Evolutionary conservation across 1,140 invertebrate species (phyloP), one percentile per base, ranked within the genome.

Genomic region (Bombus breviceps): DNA sequence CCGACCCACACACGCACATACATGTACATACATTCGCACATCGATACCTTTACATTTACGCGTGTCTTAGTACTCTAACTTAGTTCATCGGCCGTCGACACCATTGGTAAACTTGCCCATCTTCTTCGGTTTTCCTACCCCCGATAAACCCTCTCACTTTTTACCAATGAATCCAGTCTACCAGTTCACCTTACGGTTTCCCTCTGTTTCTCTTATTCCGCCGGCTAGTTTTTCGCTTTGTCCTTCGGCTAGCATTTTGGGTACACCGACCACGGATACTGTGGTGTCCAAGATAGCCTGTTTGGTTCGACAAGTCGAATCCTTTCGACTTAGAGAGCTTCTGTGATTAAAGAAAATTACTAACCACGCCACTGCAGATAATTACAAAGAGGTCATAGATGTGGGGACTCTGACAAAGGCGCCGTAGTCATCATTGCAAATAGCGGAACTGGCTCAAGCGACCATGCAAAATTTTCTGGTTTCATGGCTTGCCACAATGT

Each of bases 331-430:
- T 72, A 89, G 47, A 39, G 80, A 84, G 88, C 90, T 93, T 89
- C 93, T 94, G 93, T 94, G 93, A 94, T 94, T 94, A 93, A 94
- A 93, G 92, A 93, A 94, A 94, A 93, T 94, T 94, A 94, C 91
- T 90, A 83, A 89, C 89, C 86, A 88, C 89, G 86, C 74, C 82
- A 79, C 88, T 83, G 85, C 25, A 18, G 91, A 93, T 93, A 93
- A 94, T 94, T 91, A 94, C 93, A 94, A 91, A 83, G 72, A 86
- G 89, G 53, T 32, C 6, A 18, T 12, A 12, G n/a, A n/a, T n/a
- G 37, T 34, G 18, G 34, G 9, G 3, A 32, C 28, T n/a, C 34
- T 12, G 47, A 39, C 57, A 34, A 32, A n/a, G 75, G 28, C 34
- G 25, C 4, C 37, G 1, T 76, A 76, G 74, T 37, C 53, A 39